Conservation (phyloP, 2,888 invertebrate genomes). For the Thalpophila matura region DNA sequence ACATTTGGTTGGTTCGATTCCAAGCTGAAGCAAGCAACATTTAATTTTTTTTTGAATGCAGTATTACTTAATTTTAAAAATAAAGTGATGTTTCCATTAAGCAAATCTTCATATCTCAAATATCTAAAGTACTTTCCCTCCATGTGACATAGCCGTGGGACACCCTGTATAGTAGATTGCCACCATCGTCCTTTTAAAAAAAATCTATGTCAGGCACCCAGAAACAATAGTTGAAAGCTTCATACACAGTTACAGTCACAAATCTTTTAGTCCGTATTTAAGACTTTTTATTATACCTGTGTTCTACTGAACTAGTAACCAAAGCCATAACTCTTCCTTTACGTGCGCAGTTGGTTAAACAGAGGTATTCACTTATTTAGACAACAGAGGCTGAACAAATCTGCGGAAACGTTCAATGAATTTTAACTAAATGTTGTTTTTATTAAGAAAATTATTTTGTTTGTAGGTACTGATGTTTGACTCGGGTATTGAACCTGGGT, state of each 20-base stretch:
- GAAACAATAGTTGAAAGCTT: neutral
- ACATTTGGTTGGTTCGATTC: too few species aligned
- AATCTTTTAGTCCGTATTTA: too few species aligned
- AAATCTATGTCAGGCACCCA: too few species aligned
- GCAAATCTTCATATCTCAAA: too few species aligned
- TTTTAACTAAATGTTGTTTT: neutral
- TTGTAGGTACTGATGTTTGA: neutral
- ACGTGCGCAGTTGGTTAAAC: slow-evolving; percentile 22
- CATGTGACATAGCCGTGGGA: too few species aligned
- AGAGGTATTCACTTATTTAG: neutral
- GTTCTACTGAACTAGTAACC: slow-evolving; percentile 33
- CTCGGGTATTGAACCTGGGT: slow-evolving; percentile 20
- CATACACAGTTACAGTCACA: neutral
- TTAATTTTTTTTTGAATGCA: too few species aligned
- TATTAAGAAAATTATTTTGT: neutral
- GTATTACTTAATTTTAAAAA: too few species aligned
- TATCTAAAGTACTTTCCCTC: too few species aligned
- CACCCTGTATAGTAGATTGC: too few species aligned
- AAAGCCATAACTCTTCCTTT: slow-evolving; percentile 16
- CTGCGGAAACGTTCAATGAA: slow-evolving; percentile 6
- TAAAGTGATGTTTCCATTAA: too few species aligned
- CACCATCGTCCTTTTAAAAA: too few species aligned
- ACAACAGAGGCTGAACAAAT: neutral
- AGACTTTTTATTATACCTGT: slow-evolving; percentile 6
- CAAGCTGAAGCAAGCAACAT: too few species aligned